These are phyloP conservation scores for Riptortus pedestris DNA, from an alignment of 1,140 invertebrate species.

Conservation along the genomic window DNA sequence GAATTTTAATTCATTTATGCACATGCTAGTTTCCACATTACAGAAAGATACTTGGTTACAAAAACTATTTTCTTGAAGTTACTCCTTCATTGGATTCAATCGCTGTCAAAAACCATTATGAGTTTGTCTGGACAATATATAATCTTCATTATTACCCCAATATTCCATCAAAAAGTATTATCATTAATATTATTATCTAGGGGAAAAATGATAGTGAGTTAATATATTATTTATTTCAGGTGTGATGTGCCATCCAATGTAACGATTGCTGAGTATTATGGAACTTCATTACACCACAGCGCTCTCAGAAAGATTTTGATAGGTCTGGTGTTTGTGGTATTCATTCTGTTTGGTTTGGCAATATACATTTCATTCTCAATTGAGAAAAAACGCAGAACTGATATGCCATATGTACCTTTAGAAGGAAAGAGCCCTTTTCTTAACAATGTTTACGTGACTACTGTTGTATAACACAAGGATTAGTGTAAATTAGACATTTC, in stretches of 20 bases:
- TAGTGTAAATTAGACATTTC: no score
- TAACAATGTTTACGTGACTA: background rate
- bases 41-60: no score
- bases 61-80: no score
- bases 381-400: background rate
- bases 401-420: background rate
- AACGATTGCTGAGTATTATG: background rate
- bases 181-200: no score
- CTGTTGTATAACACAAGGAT: slow-evolving; percentile 2
- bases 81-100: no score
- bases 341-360: background rate
- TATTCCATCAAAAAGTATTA: no score
- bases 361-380: background rate
- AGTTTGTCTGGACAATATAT: no score
- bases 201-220: background rate
- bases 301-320: background rate
- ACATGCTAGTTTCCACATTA: no score
- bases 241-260: background rate
- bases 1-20: no score
- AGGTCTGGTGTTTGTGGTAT: background rate
- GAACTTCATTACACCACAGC: background rate
- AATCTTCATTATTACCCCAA: no score
- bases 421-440: background rate
- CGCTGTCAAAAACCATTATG: no score
- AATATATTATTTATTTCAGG: background rate